phyloP scores from a whole-genome alignment of 2,113 vertebrate genomes.

The Hyperopisus bebe region DNA sequence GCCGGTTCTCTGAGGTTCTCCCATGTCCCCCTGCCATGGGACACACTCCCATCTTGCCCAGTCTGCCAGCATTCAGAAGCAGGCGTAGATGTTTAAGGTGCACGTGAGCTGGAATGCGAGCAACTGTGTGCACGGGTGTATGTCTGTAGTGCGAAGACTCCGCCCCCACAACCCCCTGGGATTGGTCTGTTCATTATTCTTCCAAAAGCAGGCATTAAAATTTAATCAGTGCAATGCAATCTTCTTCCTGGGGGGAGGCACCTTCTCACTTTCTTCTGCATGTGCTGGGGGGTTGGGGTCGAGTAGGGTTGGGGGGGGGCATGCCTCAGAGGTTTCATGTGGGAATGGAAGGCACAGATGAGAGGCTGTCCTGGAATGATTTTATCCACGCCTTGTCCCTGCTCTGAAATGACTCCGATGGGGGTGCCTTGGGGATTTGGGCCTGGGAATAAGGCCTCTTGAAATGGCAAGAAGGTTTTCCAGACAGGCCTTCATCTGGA shows the following conservation, averaged over 20 bases:
- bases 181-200: constrained; percentile 69
- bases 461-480: constrained; percentile 37
- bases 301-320: not conserved
- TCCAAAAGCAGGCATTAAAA: constrained; percentile 75
- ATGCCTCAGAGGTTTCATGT: not conserved
- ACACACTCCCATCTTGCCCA: not conserved
- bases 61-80: not conserved
- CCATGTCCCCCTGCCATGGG: not conserved
- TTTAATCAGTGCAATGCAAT: constrained; percentile 71
- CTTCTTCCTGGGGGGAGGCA: constrained; percentile 45
- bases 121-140: not conserved
- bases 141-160: not conserved
- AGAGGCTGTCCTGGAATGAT: not conserved
- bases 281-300: not conserved
- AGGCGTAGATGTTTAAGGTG: not conserved
- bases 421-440: not conserved
- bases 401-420: not conserved
- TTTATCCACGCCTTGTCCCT: not conserved
- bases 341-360: not conserved
- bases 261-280: constrained; percentile 3
- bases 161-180: constrained; percentile 42
- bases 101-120: not conserved
- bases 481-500: constrained; percentile 14
- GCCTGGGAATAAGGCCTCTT: constrained; percentile 15
- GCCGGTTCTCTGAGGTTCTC: not conserved